Evolutionary conservation across 2,113 vertebrate species (phyloP).

Genomic region (Capreolus pygargus): DNA sequence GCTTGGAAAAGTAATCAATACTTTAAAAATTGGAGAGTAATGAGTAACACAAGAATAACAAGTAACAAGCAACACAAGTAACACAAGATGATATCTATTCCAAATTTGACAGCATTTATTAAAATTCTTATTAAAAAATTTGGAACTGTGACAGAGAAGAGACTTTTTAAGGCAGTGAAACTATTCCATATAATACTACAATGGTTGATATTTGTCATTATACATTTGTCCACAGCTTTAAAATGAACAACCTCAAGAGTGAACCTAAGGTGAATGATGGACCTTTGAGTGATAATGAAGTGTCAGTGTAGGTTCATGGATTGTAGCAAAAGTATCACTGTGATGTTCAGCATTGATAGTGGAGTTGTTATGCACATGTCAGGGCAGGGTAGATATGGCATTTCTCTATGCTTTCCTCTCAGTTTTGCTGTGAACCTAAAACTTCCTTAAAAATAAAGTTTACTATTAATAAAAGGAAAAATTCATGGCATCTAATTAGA

Average conservation of each 20-base stretch:
- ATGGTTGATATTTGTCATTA: neutral
- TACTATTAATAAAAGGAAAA: neutral
- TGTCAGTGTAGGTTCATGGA: neutral
- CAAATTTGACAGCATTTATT: neutral
- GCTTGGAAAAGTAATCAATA: neutral
- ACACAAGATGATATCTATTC: neutral
- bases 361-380: neutral
- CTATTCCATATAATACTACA: neutral
- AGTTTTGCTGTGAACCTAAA: neutral
- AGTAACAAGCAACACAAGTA: neutral
- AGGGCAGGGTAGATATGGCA: neutral
- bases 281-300: neutral
- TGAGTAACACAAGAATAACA: neutral
- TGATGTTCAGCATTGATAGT: neutral
- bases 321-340: neutral
- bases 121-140: neutral
- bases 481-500: neutral
- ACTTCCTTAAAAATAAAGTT: neutral
- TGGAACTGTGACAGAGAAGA: neutral
- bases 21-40: neutral
- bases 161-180: neutral
- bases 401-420: neutral
- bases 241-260: neutral
- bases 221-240: neutral
- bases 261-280: neutral